Base-by-base conservation (phyloP, 2,888 invertebrate genomes). In the Agriotes lineatus region DNA sequence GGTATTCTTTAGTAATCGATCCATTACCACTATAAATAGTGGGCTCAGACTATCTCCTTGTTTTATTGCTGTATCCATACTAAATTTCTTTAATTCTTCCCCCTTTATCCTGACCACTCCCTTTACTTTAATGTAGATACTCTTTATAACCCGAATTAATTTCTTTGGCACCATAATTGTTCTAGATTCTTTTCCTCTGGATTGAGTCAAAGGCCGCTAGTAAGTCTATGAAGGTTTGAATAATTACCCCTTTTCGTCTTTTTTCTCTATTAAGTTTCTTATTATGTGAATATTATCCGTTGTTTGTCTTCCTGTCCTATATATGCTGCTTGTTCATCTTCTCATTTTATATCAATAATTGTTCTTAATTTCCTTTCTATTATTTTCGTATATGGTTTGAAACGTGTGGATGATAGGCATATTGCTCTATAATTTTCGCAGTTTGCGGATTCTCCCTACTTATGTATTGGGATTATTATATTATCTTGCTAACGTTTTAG, bases 321-420 rank as follows among this genome's bases (percentile, higher is more conserved):
- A 37, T n/a, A n/a, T n/a, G n/a, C n/a, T n/a, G n/a, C n/a, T n/a
- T n/a, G n/a, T 37, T 37, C 9, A n/a, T 6, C 2, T 37, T 37
- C 37, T 37, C n/a, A n/a, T n/a, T n/a, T n/a, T n/a, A n/a, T 37
- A 5, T 25, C 25, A 7, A 25, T 25, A 7, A 25, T 25, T 25
- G 25, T 25, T 25, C 25, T 25, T 7, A 37, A 37, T 6, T n/a
- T 37, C n/a, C 37, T 37, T 37, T 37, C 37, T 37, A 37, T 37
- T 37, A 37, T 37, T 37, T 37, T 37, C 37, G 37, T 37, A 37
- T 37, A 37, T 37, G n/a, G 37, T 37, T 37, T 37, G n/a, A 37
- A 37, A 10, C n/a, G 5, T 6, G 37, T 37, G n/a, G n/a, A 37
- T 9, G 37, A 10, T 37, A 37, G 37, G 37, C 37, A 37, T 37